Percentiles rank a stretch among this genome's conserved stretches.
These are phyloP conservation scores for Drosophila trapezifrons DNA, from an alignment of 1,140 invertebrate genomes.

Conservation along the genomic window DNA sequence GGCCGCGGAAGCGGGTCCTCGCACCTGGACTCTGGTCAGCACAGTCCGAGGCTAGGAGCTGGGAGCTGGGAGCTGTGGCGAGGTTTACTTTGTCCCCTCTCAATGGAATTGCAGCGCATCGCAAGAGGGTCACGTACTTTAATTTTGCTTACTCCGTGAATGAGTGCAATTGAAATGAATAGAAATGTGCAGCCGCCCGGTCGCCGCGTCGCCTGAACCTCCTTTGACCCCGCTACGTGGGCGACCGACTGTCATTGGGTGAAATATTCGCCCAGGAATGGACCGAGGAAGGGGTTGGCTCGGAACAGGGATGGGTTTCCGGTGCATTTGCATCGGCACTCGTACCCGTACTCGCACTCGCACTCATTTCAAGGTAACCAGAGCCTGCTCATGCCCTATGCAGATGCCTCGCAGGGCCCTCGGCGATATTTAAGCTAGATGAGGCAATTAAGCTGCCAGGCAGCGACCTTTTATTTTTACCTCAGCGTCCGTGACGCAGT, in stretches of 20 bases:
- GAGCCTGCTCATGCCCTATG: background rate
- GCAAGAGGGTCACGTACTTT: conserved; percentile 73
- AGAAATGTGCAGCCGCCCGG: conserved; percentile 53
- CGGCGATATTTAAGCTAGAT: conserved; percentile 3
- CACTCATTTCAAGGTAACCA: conserved; percentile 5
- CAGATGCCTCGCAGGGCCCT: conserved; percentile 5
- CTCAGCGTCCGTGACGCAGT: too few species aligned
- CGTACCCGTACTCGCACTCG: too few species aligned
- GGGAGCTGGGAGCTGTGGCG: too few species aligned
- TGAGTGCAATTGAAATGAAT: conserved; percentile 78
- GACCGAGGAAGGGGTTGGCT: background rate
- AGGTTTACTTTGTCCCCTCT: conserved; percentile 21
- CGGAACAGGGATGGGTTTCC: too few species aligned
- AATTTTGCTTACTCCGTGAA: conserved; percentile 79
- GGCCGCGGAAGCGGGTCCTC: conserved; percentile 2
- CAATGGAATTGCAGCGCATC: conserved; percentile 76
- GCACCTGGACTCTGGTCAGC: conserved; percentile 34
- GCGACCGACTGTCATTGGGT: conserved; percentile 37
- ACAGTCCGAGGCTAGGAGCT: too few species aligned
- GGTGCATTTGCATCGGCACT: conserved; percentile 23
- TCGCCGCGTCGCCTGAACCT: conserved; percentile 2
- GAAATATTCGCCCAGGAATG: conserved; percentile 40
- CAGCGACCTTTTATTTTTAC: too few species aligned
- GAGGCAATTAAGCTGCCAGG: conserved; percentile 5
- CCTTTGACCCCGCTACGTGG: conserved; percentile 45